Conservation (phyloP, 2,888 invertebrate genomes). For the Pristionchus mayeri region DNA sequence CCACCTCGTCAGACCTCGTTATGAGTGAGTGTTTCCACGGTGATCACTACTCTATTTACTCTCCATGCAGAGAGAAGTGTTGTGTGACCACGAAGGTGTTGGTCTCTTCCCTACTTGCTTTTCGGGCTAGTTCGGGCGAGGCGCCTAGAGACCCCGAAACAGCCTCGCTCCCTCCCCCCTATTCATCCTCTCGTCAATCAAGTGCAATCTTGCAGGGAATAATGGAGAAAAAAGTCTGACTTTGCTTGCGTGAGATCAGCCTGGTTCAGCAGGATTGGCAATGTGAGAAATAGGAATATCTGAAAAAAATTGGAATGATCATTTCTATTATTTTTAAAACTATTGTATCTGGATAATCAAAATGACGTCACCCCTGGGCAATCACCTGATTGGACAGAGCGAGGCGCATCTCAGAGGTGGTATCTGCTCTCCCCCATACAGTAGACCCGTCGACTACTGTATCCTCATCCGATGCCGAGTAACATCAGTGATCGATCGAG, state of each 20-base stretch:
- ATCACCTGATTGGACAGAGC: slow-evolving; percentile 37
- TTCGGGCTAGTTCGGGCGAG: background rate
- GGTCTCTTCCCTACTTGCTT: background rate
- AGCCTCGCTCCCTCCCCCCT: background rate
- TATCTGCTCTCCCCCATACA: slow-evolving; percentile 14
- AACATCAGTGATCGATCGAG: slow-evolving; percentile 15
- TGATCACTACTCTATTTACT: no score
- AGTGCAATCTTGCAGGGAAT: no score
- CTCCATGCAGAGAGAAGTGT: no score
- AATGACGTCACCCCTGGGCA: background rate
- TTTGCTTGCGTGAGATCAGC: slow-evolving; percentile 4
- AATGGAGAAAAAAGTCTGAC: no score
- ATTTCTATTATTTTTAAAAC: no score
- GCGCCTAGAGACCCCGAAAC: background rate
- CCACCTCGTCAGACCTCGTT: no score
- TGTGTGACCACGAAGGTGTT: no score
- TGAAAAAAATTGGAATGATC: background rate
- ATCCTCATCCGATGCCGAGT: slow-evolving; percentile 36
- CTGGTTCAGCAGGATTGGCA: slow-evolving; percentile 3
- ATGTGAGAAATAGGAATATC: background rate
- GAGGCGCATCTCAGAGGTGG: slow-evolving; percentile 24
- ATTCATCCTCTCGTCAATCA: no score
- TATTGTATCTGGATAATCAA: background rate
- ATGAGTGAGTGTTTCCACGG: no score
- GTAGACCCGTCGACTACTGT: slow-evolving; percentile 36